phyloP scores from a whole-genome alignment of 2,113 vertebrate species.

The Lanius ludovicianus region DNA sequence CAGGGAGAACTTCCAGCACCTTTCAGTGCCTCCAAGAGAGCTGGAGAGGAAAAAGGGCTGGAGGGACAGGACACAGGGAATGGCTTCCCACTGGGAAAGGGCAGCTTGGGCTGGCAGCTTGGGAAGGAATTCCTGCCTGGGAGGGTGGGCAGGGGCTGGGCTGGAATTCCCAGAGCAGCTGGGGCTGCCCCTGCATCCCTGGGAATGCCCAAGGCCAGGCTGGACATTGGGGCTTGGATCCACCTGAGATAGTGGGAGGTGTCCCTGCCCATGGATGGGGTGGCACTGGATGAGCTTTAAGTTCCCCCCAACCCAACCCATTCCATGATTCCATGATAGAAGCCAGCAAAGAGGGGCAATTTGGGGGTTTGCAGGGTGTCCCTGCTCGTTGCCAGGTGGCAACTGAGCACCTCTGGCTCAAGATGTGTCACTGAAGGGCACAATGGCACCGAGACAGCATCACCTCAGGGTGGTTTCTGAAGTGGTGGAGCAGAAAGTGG shows the following conservation, averaged over 20 bases:
- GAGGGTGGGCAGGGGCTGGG: background rate
- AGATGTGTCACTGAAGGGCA: too few relatives aligned
- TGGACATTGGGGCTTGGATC: background rate
- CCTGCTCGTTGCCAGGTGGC: background rate
- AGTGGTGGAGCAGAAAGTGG: background rate
- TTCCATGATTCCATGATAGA: background rate
- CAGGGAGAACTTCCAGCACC: fast-evolving
- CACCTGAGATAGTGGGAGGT: fast-evolving
- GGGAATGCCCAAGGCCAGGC: fast-evolving
- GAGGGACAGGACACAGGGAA: background rate
- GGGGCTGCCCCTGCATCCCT: background rate
- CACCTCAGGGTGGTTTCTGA: fast-evolving
- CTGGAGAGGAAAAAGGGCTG: background rate
- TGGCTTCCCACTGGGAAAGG: background rate
- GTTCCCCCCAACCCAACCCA: fast-evolving
- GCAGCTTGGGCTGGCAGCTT: background rate
- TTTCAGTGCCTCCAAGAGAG: background rate
- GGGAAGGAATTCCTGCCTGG: background rate
- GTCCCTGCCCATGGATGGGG: background rate
- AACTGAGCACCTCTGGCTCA: fast-evolving
- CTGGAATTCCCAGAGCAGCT: background rate
- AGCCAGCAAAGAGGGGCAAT: background rate
- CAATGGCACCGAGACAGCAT: fast-evolving
- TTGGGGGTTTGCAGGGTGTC: background rate
- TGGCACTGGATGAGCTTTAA: fast-evolving